These are phyloP conservation scores for Archips crataeganus DNA, from an alignment of 2,888 invertebrate species.

Conservation along the genomic window DNA sequence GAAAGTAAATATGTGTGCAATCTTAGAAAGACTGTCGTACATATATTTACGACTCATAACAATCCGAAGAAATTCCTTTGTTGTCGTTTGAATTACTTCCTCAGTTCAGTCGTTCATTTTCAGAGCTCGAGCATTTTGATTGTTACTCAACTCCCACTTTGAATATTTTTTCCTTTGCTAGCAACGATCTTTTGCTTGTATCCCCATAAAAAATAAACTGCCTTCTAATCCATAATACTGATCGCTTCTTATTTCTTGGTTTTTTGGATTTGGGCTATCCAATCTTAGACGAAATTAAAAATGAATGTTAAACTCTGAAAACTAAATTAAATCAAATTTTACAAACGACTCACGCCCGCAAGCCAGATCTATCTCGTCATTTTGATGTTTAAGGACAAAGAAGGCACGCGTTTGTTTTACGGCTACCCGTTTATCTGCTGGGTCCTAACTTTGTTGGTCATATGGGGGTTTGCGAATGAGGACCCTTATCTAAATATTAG, in stretches of 20 bases:
- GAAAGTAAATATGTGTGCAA: conserved; percentile 21
- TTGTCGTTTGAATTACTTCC: conserved; percentile 39
- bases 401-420: conserved; percentile 69
- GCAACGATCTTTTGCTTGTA: conserved; percentile 18
- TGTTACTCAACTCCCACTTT: conserved; percentile 48
- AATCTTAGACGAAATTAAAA: neutral
- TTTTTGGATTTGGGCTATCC: no score
- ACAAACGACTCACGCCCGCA: conserved; percentile 22
- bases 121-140: conserved; percentile 36
- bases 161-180: conserved; percentile 49
- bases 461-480: conserved; percentile 64
- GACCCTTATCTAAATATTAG: conserved; percentile 74
- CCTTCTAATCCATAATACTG: no score
- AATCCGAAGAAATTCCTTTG: conserved; percentile 38
- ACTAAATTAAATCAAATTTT: conserved; percentile 39
- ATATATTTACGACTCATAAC: conserved; percentile 33
- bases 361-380: conserved; percentile 44
- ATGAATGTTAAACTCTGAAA: neutral
- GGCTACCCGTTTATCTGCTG: conserved; percentile 62
- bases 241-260: no score
- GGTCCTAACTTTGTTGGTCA: conserved; percentile 63
- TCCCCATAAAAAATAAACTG: conserved; percentile 60
- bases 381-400: conserved; percentile 64
- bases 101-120: conserved; percentile 40
- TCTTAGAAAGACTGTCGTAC: conserved; percentile 22